Conservation (phyloP, 37 sponge, comb jelly and placozoan species). For the Ianthella basta region DNA sequence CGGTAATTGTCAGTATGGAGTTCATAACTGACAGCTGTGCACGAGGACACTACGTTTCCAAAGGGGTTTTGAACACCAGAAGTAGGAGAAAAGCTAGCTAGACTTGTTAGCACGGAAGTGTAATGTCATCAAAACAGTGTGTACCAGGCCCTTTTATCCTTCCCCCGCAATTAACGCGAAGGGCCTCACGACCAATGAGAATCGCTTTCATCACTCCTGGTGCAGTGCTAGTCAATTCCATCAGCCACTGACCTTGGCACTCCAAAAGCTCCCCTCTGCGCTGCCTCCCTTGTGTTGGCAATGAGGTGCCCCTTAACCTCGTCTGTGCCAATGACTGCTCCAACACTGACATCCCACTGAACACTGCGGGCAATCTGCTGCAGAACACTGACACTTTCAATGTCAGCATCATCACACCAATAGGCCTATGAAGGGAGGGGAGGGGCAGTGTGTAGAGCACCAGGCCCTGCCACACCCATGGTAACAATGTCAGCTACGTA, state of each 20-base stretch:
- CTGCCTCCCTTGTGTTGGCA: slow-evolving; percentile 81
- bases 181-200: too few relatives aligned
- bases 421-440: slow-evolving; percentile 54
- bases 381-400: slow-evolving; percentile 34
- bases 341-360: slow-evolving; percentile 21
- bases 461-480: neutral
- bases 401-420: slow-evolving; percentile 72
- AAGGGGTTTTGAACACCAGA: too few relatives aligned
- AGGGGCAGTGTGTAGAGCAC: neutral
- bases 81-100: too few relatives aligned
- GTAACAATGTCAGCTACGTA: neutral
- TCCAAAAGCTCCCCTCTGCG: slow-evolving; percentile 86
- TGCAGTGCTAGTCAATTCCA: too few relatives aligned
- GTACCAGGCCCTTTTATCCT: too few relatives aligned
- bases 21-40: too few relatives aligned
- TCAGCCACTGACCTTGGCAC: slow-evolving; percentile 73
- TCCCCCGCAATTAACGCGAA: too few relatives aligned
- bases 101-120: too few relatives aligned
- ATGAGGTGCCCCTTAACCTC: slow-evolving; percentile 54
- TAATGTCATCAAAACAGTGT: too few relatives aligned
- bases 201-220: too few relatives aligned
- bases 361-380: slow-evolving; percentile 48
- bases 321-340: slow-evolving; percentile 14
- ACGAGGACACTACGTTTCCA: too few relatives aligned
- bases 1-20: too few relatives aligned